A percentile compares a stretch with the other conserved stretches of the same genome.
These are phyloP conservation scores for Metopolophium dirhodum DNA, from an alignment of 1,140 invertebrate genomes.

Conservation along the genomic window DNA sequence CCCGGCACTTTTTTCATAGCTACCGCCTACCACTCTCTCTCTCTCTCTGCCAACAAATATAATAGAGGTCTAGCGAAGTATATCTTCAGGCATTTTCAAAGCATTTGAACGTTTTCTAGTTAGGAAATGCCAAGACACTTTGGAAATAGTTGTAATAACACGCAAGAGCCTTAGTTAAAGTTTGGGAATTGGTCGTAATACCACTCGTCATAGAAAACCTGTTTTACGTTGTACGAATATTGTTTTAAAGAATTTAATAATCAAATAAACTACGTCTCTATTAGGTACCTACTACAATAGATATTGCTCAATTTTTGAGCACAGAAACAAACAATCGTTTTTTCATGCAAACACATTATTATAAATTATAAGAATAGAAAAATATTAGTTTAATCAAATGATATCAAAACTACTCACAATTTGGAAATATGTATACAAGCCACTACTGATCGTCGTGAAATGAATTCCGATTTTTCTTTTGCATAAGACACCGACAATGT, in stretches of 20 bases:
- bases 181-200: no score
- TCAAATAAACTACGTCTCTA: background rate
- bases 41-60: no score
- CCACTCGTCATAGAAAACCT: background rate
- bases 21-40: no score
- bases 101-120: no score
- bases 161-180: no score
- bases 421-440: background rate
- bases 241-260: background rate
- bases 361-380: background rate
- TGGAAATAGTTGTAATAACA: no score
- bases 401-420: background rate
- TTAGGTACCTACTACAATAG: background rate
- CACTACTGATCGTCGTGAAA: background rate
- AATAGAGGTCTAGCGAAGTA: no score
- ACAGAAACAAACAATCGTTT: background rate
- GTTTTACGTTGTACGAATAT: background rate
- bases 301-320: background rate
- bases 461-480: background rate
- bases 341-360: background rate
- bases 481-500: background rate
- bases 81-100: no score
- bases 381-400: background rate
- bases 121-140: no score
- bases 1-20: no score